Base-by-base conservation (phyloP, 2,797 vertebrate genomes). In the Propithecus deckenii region DNA sequence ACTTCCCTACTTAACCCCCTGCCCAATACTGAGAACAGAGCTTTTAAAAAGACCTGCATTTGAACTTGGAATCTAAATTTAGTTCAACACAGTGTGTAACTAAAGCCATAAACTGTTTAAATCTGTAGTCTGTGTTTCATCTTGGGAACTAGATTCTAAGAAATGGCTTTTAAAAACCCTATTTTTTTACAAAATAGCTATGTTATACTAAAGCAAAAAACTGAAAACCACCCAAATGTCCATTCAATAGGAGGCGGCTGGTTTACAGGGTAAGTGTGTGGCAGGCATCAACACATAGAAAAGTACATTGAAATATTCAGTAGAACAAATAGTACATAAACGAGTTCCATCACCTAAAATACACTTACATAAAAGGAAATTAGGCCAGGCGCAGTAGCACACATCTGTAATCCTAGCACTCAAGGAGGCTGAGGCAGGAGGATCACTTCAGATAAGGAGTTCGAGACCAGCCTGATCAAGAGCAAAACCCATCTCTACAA, bases 201-300 rank as follows among this genome's bases (percentile, higher is more conserved):
- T 89, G 28, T 30, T 78, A 86, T 5, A 57, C 28, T 74, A 79
- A 94, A 63, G 14, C 48, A 86, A 95, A 89, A 88, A 95, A 65
- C 46, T 23, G 38, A 85, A 52, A 79, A 65, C n/a, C 18, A 61
- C 4, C 25, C 35, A 84, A 83, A 72, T 86, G 59, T 86, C 63
- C 63, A 59, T 17, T 61, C 41, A 78, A 41, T 55, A 83, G 25
- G 41, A 84, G 59, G 32, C 52, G 46, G 38, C 43, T 61, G 46
- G 8, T 76, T 81, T 72, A 76, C 11, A 91, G 32, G 38, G 2
- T 57, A 88, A 86, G 13, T 28, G 1, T 57, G 5, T 59, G 52
- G 69, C 43, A 78, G 28, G 38, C 28, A 65, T 69, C n/a, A 79
- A 65, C 41, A 84, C 2, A 41, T 43, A 4, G 28, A 86, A 72